Conservation (phyloP, 1,140 invertebrate genomes). For the Eciton burchellii region DNA sequence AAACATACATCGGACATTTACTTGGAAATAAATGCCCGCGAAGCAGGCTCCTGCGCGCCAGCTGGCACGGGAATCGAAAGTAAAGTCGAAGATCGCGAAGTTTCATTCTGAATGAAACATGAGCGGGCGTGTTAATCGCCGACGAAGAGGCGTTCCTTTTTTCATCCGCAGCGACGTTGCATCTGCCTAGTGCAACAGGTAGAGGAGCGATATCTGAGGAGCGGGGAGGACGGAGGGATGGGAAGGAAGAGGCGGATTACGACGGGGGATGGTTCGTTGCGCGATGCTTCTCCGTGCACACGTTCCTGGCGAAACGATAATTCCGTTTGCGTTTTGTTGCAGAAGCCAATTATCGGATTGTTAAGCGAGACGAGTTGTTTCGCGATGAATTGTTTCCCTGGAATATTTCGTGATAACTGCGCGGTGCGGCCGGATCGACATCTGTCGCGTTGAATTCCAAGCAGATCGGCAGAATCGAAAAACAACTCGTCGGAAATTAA, state of each 20-base stretch:
- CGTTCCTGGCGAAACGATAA: conserved; percentile 1
- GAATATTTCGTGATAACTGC: conserved; percentile 4
- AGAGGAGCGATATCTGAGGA: not conserved
- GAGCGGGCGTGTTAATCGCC: not conserved
- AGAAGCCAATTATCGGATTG: conserved; percentile 8
- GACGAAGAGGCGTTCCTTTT: no score
- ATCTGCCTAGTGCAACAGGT: conserved; percentile 16
- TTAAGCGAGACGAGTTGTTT: not conserved
- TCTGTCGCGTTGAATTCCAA: not conserved
- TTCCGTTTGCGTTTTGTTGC: not conserved
- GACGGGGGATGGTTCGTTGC: conserved; percentile 19
- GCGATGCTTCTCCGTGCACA: not conserved
- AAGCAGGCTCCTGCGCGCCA: no score
- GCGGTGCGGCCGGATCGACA: not conserved
- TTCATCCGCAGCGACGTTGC: conserved; percentile 17
- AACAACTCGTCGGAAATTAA: not conserved
- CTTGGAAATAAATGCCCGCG: no score
- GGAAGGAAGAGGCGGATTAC: not conserved
- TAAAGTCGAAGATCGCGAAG: no score
- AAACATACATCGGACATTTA: no score
- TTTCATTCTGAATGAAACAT: not conserved
- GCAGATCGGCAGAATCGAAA: not conserved
- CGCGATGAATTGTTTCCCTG: conserved; percentile 16
- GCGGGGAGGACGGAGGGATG: no score
- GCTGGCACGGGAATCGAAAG: no score